A percentile compares a stretch with the other conserved stretches of the same genome.
Evolutionary conservation across 2,113 vertebrate species (phyloP).

Genomic region (Tamias sibiricus): DNA sequence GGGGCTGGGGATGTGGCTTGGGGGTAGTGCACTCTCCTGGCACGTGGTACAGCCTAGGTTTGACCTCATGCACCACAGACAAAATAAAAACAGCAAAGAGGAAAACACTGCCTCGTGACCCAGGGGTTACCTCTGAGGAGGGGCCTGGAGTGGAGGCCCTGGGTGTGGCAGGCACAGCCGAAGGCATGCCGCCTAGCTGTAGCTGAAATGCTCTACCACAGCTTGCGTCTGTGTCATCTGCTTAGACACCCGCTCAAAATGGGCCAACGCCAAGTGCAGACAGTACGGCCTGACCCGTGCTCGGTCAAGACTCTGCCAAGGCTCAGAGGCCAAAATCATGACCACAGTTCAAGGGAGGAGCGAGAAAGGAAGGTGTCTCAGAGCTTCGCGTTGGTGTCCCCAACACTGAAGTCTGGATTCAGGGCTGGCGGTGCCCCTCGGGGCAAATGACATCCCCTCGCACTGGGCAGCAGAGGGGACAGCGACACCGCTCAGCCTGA

Average conservation of each 20-base stretch:
- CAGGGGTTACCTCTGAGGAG: background rate
- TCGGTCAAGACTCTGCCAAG: background rate
- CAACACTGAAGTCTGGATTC: background rate
- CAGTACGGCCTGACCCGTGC: rapidly evolving
- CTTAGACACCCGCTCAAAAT: background rate
- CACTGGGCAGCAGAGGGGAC: background rate
- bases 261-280: background rate
- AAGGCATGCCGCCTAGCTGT: background rate
- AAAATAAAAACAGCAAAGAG: background rate
- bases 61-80: too few relatives aligned
- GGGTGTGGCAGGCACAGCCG: background rate
- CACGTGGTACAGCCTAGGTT: background rate
- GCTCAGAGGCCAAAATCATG: rapidly evolving
- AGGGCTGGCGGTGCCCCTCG: background rate
- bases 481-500: background rate
- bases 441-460: background rate
- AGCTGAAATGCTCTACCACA: background rate
- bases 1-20: background rate
- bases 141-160: background rate
- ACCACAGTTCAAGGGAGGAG: background rate
- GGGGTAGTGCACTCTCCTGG: too few relatives aligned
- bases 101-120: background rate
- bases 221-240: background rate
- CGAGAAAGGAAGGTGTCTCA: background rate
- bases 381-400: background rate